These are phyloP conservation scores for Argyra leucocephala DNA, from an alignment of 2,888 invertebrate genomes.

Conservation along the genomic window DNA sequence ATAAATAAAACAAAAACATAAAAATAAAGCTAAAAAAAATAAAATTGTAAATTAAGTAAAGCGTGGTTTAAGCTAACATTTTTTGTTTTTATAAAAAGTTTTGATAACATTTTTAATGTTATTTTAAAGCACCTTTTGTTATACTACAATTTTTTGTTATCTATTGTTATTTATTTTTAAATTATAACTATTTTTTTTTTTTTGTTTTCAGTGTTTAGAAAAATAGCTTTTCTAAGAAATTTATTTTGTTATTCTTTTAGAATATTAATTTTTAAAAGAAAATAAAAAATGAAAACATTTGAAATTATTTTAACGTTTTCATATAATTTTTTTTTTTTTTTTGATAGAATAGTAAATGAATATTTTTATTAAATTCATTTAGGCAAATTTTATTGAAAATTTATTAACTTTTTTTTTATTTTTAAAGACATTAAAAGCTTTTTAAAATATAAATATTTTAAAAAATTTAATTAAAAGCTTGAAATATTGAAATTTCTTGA, in stretches of 20 bases:
- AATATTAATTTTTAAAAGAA: constrained; percentile 2
- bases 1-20: no score
- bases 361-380: no score
- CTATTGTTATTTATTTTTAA: not conserved
- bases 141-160: not conserved
- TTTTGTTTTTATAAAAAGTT: not conserved
- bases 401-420: no score
- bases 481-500: no score
- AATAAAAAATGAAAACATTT: not conserved
- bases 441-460: no score
- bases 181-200: no score
- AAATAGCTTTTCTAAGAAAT: not conserved
- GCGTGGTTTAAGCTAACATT: not conserved
- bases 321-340: not conserved
- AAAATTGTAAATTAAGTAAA: no score
- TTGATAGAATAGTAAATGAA: not conserved
- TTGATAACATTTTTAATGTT: not conserved
- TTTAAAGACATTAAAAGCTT: no score
- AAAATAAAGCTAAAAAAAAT: no score
- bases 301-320: not conserved
- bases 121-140: not conserved
- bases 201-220: not conserved
- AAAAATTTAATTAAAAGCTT: no score
- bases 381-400: not conserved
- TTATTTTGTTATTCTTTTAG: not conserved